Conservation (phyloP, 37 sponge, comb jelly and placozoan genomes). For the Beroe forskalii region DNA sequence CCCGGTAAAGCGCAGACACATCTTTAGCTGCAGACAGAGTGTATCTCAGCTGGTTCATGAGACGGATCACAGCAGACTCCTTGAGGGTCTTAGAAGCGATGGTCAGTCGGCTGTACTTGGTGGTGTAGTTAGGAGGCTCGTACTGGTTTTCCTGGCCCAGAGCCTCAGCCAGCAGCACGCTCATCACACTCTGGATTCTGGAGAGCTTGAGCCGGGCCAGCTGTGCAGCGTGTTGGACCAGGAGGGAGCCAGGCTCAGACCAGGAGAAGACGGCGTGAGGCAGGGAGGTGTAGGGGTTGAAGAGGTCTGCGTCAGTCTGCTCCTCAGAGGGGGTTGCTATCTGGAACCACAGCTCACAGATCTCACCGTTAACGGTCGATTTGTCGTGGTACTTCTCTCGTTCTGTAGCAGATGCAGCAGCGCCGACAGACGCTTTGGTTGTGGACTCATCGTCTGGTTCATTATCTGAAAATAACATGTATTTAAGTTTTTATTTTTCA, state of each 20-base stretch:
- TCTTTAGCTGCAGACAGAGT: not conserved
- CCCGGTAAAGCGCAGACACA: not conserved
- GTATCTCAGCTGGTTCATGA: slow-evolving; percentile 42
- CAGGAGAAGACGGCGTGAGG: slow-evolving; percentile 56
- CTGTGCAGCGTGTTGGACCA: not conserved
- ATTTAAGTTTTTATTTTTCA: no score
- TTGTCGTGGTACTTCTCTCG: slow-evolving; percentile 30
- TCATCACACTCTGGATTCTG: not conserved
- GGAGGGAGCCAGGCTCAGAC: slow-evolving; percentile 37
- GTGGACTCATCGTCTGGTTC: not conserved
- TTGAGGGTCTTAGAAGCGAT: slow-evolving; percentile 28
- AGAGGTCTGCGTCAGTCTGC: not conserved
- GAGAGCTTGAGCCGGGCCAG: not conserved
- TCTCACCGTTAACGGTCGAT: not conserved
- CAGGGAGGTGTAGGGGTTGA: slow-evolving; percentile 47
- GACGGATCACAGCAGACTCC: slow-evolving; percentile 24
- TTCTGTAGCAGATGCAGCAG: not conserved
- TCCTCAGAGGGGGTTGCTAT: slow-evolving; percentile 22
- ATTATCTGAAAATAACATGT: no score
- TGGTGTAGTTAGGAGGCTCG: slow-evolving; percentile 26
- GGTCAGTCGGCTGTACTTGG: slow-evolving; percentile 13
- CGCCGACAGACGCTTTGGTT: not conserved
- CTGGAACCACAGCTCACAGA: slow-evolving; percentile 28
- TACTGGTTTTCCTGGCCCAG: slow-evolving; percentile 33
- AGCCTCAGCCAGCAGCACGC: not conserved